These are phyloP conservation scores for Lepidonotus clava DNA, from an alignment of 2,888 invertebrate species.

Conservation along the genomic window DNA sequence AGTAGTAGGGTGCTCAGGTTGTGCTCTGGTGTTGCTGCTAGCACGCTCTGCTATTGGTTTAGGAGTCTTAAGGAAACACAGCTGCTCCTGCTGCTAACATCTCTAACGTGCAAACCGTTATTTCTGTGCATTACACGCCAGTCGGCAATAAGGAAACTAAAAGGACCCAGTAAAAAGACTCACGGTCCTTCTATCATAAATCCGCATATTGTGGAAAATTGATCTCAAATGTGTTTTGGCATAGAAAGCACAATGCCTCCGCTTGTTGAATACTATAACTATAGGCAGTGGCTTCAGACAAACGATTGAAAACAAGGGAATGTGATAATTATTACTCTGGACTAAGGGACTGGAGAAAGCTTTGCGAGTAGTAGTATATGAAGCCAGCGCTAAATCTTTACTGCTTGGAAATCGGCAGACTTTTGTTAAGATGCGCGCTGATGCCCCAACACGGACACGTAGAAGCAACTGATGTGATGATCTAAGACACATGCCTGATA, in stretches of 20 bases:
- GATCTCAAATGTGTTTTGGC: neutral
- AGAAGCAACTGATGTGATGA: constrained; percentile 44
- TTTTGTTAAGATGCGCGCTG: neutral
- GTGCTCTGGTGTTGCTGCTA: constrained; percentile 3
- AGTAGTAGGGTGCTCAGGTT: neutral
- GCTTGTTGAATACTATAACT: neutral
- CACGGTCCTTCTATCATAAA: neutral
- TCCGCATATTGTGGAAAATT: neutral
- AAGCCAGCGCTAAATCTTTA: neutral
- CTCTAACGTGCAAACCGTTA: too few species aligned
- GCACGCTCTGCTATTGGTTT: too few species aligned
- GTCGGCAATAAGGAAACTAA: too few species aligned
- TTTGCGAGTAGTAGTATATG: neutral
- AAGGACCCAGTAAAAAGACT: too few species aligned
- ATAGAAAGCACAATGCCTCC: neutral
- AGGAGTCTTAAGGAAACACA: too few species aligned
- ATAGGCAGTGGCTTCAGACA: neutral
- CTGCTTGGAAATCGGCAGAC: neutral
- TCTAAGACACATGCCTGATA: neutral
- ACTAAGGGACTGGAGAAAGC: neutral
- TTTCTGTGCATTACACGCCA: too few species aligned
- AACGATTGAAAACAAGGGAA: neutral
- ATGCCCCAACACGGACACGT: neutral
- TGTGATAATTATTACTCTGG: constrained; percentile 26
- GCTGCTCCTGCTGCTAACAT: too few species aligned